Base-by-base conservation (phyloP, 2,113 vertebrate genomes). In the Dissostichus mawsoni region DNA sequence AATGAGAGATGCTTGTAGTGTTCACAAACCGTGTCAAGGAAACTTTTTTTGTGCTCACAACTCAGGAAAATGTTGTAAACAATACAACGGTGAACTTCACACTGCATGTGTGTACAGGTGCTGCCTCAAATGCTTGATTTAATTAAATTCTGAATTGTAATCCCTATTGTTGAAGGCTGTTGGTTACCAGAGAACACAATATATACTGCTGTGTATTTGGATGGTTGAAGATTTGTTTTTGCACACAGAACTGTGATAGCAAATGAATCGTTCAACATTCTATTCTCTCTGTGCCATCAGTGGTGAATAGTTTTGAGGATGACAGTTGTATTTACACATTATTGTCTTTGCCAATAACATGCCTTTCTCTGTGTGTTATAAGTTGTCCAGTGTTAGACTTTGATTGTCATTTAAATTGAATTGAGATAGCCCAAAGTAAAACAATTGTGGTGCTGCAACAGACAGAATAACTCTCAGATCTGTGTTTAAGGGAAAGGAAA, bases 1-100 rank as follows among this genome's bases (percentile, higher is more conserved):
- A 85, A 83, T 83, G 64, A 71, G 41, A 45, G 63, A 67, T 41
- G 51, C 44, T 66, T 66, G 51, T 51, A 44, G n/a, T 58, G 59
- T 56, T 78, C 59, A 74, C 62, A 63, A 58, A 63, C 29, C 48
- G 64, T 57, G 44, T 52, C 63, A 77, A 33, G 14, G n/a, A 71
- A 69, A 61, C 3, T 55, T 48, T 55, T 66, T 18, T 59, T 36
- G 9, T 56, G 7, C 25, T 17, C 63, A 23, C 8, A 52, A 48
- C 41, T 36, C 16, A 7, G 18, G 61, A 71, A 25, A 29, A 51
- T 72, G 10, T 12, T 9, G 7, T 9, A 25, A 20, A 29, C 6
- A 52, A 13, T 18, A 57, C 0, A 57, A n/a, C 7, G 13, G 4
- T 51, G 11, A 56, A 57, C 64, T 25, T 25, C 4, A 8, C 7